Evolutionary conservation across 1,140 invertebrate species (phyloP).

Genomic region (Lucilia cuprina): DNA sequence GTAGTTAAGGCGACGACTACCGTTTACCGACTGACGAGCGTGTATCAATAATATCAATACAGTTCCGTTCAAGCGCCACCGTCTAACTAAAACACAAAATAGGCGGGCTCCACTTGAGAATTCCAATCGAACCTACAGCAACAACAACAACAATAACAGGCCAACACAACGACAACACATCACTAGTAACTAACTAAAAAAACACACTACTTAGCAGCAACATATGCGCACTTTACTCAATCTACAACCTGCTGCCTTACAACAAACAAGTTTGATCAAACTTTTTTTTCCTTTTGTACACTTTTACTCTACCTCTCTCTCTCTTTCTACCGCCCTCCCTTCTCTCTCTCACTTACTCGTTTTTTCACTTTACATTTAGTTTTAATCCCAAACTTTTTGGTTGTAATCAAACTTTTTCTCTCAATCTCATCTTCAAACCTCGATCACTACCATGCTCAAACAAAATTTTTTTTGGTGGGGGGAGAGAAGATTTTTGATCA

Average conservation of each 20-base stretch:
- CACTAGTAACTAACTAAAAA: too few relatives aligned
- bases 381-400: too few relatives aligned
- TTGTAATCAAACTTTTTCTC: too few relatives aligned
- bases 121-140: constrained; percentile 37
- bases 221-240: background rate
- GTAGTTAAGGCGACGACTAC: background rate
- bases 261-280: background rate
- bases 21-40: background rate
- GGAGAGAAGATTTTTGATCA: background rate
- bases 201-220: background rate
- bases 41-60: background rate
- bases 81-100: constrained; percentile 19
- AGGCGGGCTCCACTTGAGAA: constrained; percentile 45
- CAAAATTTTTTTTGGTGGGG: too few relatives aligned
- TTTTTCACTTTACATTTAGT: too few relatives aligned
- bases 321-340: background rate
- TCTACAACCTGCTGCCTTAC: background rate
- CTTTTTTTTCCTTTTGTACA: background rate
- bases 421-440: too few relatives aligned
- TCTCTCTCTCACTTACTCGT: background rate
- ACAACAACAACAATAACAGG: constrained; percentile 35
- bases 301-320: too few relatives aligned
- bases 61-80: constrained; percentile 22
- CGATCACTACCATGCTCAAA: too few relatives aligned
- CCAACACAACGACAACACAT: background rate